Base-by-base conservation (phyloP, 2,797 vertebrate genomes). In the Macrochelys suwanniensis region DNA sequence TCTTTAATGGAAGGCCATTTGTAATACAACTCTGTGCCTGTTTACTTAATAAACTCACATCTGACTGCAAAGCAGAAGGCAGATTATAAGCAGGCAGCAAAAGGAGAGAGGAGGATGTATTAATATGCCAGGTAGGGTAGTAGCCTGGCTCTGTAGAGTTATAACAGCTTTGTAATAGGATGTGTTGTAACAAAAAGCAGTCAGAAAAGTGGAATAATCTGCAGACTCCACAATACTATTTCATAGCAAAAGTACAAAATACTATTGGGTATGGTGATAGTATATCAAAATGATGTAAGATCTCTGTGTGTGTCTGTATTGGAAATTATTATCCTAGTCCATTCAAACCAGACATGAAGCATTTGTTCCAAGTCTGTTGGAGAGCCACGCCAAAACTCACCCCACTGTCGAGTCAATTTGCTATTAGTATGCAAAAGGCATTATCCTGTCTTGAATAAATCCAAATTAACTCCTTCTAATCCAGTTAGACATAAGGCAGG, bases 201-300 rank as follows among this genome's bases (percentile, higher is more conserved):
- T 42, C 1, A 76, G 80, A 94, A 87, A 87, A 61, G 49, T 47
- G 3, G 51, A 82, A 90, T 28, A 11, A 87, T 94, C 59, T 96
- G 82, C 89, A 93, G 86, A 86, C 82, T 85, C 74, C 77, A 0
- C 77, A 53, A 45, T 87, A 91, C 65, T 80, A 61, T 94, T 97
- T 96, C 95, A 89, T 87, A 85, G 82, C 68, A 95, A 94, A 97
- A 61, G 68, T 94, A 94, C 88, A 80, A 84, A 93, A 74, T 77
- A 51, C 80, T 85, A 57, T 87, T 95, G 95, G 82, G 65, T 87
- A 17, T 37, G 56, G 26, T 8, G 45, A 47, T 77, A 49, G 54
- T 7, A 31, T 15, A 25, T 45, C 31, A 17, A 3, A 85, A 19
- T 31, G 53, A 53, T 31, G 84, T 65, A 45, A 77, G 25, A 4